phyloP scores from a whole-genome alignment of 1,140 invertebrate species.

The Drosophila littoralis region DNA sequence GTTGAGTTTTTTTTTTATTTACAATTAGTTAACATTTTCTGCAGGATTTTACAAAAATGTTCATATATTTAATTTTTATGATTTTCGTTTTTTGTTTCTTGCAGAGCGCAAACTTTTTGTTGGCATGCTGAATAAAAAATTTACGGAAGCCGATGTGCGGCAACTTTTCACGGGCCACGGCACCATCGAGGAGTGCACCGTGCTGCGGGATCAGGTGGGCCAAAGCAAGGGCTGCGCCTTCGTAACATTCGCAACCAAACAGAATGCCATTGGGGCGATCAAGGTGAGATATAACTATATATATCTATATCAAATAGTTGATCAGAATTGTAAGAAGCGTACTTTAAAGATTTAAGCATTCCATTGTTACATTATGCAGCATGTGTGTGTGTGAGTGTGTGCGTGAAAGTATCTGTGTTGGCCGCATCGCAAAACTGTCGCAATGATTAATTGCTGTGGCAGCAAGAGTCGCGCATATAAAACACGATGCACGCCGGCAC shows the following conservation, averaged over 20 bases:
- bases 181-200: conserved; percentile 98
- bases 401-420: conserved; percentile 26
- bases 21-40: not conserved
- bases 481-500: conserved; percentile 47
- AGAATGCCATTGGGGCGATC: conserved; percentile 97
- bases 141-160: conserved; percentile 97
- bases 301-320: conserved; percentile 4
- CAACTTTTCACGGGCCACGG: conserved; percentile 96
- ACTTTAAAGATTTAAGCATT: conserved; percentile 42
- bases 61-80: conserved; percentile 21
- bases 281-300: conserved; percentile 86
- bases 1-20: not conserved
- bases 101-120: conserved; percentile 99
- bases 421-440: conserved; percentile 72
- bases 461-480: conserved; percentile 80
- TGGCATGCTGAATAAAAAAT: conserved; percentile 99
- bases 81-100: conserved; percentile 84
- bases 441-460: conserved; percentile 79
- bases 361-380: conserved; percentile 34
- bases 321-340: conserved; percentile 27
- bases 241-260: conserved; percentile 98
- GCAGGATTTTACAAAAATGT: conserved; percentile 40
- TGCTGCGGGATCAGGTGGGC: conserved; percentile 96
- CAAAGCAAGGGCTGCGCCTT: conserved; percentile 99
- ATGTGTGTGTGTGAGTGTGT: conserved; percentile 2